Percentiles rank a stretch among this genome's conserved stretches.
These are phyloP conservation scores for Scaptomyza flava DNA, from an alignment of 2,888 invertebrate species.

Conservation along the genomic window DNA sequence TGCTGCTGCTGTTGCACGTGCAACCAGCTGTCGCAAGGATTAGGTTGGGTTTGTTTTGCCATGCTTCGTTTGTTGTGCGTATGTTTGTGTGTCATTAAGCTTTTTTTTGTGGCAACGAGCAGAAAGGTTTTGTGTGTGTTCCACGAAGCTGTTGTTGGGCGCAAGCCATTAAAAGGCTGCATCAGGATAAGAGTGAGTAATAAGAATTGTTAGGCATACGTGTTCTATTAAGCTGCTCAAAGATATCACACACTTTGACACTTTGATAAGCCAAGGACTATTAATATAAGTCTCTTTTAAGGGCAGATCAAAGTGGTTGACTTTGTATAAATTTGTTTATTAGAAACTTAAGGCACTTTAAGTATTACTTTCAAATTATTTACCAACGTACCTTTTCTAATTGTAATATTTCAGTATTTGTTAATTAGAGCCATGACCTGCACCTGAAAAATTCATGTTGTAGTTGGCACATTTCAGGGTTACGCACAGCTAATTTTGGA, in stretches of 20 bases:
- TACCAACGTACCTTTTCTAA: not conserved
- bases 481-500: conserved; percentile 6
- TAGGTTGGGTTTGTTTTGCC: conserved; percentile 1
- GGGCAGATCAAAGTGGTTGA: no score
- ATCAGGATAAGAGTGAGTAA: not conserved
- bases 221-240: not conserved
- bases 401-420: not conserved
- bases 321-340: no score
- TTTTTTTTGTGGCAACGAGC: not conserved
- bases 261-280: no score
- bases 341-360: no score
- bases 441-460: not conserved
- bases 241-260: no score
- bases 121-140: conserved; percentile 13
- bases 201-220: not conserved
- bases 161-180: not conserved
- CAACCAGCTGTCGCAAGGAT: conserved; percentile 36
- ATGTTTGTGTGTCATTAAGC: conserved; percentile 8
- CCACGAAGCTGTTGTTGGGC: not conserved
- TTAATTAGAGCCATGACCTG: not conserved
- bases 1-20: conserved; percentile 36
- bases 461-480: conserved; percentile 4
- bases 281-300: no score
- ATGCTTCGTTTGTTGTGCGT: not conserved
- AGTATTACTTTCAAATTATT: no score